phyloP scores from a whole-genome alignment of 2,888 invertebrate genomes.

The Apeira syringaria region DNA sequence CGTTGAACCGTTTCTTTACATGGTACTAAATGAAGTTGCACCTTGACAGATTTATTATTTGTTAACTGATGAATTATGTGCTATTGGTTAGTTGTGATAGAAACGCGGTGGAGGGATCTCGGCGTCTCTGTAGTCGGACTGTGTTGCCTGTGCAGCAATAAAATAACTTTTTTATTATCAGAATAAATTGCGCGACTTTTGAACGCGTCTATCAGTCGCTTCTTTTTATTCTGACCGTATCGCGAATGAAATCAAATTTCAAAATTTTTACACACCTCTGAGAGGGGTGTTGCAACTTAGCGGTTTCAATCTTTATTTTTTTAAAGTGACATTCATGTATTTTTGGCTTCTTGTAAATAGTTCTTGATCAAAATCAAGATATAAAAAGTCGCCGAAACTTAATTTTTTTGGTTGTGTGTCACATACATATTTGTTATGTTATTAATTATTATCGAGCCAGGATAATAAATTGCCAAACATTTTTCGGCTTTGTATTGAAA shows the following conservation, averaged over 20 bases:
- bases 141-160: conserved; percentile 14
- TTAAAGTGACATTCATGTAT: conserved; percentile 19
- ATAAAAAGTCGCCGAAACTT: conserved; percentile 18
- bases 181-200: conserved; percentile 1
- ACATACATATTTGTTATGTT: conserved; percentile 22
- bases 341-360: conserved; percentile 25
- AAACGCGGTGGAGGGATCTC: conserved; percentile 29
- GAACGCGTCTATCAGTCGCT: not conserved
- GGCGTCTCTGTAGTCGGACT: conserved; percentile 22
- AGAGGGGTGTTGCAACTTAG: conserved; percentile 41
- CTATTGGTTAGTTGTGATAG: conserved; percentile 39
- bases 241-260: conserved; percentile 30
- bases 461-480: not conserved
- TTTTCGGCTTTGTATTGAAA: conserved; percentile 3
- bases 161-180: conserved; percentile 1
- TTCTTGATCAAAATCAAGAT: conserved; percentile 13
- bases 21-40: conserved; percentile 44
- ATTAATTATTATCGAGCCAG: conserved; percentile 1
- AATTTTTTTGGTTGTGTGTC: conserved; percentile 26
- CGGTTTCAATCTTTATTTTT: conserved; percentile 54
- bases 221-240: conserved; percentile 2
- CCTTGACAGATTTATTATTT: conserved; percentile 51
- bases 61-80: conserved; percentile 38
- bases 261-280: conserved; percentile 35
- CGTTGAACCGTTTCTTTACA: conserved; percentile 29